These are phyloP conservation scores for Zosterops lateralis DNA, from an alignment of 2,113 vertebrate genomes.

Conservation along the genomic window DNA sequence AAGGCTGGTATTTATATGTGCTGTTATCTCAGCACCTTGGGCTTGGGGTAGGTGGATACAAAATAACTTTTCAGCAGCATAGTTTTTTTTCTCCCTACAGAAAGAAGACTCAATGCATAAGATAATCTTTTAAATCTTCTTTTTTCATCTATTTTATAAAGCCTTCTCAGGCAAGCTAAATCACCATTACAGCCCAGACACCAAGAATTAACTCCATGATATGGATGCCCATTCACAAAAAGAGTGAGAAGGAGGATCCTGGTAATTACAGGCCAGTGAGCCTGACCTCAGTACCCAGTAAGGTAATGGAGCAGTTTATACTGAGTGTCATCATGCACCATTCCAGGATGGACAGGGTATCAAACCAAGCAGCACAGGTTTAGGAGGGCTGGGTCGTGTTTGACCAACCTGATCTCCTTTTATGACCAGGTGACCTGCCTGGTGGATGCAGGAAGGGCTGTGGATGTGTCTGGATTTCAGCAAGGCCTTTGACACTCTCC, in stretches of 20 bases:
- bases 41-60: neutral
- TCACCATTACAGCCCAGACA: neutral
- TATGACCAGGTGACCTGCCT: neutral
- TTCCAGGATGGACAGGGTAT: neutral
- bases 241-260: neutral
- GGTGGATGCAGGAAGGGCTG: neutral
- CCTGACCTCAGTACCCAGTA: neutral
- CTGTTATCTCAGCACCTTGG: neutral
- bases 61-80: neutral
- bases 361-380: neutral
- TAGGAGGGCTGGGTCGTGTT: neutral
- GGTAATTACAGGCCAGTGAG: neutral
- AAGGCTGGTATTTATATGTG: neutral
- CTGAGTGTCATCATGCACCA: neutral
- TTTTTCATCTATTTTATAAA: neutral
- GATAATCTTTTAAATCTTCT: neutral
- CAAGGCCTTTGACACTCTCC: neutral
- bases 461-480: neutral
- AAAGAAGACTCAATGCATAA: neutral
- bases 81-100: neutral
- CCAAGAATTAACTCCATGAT: neutral
- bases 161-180: neutral
- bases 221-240: neutral
- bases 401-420: neutral
- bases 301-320: neutral